Conservation (phyloP, 1,140 invertebrate species). For the Vollenhovia emeryi region DNA sequence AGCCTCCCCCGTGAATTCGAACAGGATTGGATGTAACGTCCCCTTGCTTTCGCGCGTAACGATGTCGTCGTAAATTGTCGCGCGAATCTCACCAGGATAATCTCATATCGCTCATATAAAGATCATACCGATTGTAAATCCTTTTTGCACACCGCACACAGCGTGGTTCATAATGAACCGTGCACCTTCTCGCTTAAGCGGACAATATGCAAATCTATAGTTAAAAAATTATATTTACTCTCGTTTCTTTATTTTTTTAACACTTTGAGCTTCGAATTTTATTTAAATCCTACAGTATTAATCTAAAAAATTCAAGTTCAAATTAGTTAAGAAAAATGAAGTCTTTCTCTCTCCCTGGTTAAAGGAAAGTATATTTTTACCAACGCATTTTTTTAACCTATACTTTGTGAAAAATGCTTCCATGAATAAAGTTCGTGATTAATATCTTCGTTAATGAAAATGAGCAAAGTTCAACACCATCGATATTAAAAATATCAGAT, state of each 20-base stretch:
- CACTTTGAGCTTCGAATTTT: background rate
- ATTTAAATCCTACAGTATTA: background rate
- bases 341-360: too few relatives aligned
- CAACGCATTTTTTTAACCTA: background rate
- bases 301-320: background rate
- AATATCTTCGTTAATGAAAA: conserved; percentile 18
- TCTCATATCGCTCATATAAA: conserved; percentile 50
- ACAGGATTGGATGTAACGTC: conserved; percentile 57
- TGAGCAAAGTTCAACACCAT: background rate
- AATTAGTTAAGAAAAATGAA: background rate
- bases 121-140: conserved; percentile 25
- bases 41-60: conserved; percentile 43
- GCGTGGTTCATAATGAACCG: background rate
- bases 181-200: background rate
- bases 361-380: background rate
- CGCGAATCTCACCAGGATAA: conserved; percentile 50
- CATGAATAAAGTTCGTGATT: background rate
- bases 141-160: background rate
- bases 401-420: background rate
- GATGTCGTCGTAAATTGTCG: conserved; percentile 52
- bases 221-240: background rate
- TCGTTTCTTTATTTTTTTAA: background rate
- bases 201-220: background rate
- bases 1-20: conserved; percentile 53
- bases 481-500: conserved; percentile 16